Evolutionary conservation across 1,140 invertebrate genomes (phyloP), one percentile per base, ranked within the genome.

Genomic region (Leucophenga varia): DNA sequence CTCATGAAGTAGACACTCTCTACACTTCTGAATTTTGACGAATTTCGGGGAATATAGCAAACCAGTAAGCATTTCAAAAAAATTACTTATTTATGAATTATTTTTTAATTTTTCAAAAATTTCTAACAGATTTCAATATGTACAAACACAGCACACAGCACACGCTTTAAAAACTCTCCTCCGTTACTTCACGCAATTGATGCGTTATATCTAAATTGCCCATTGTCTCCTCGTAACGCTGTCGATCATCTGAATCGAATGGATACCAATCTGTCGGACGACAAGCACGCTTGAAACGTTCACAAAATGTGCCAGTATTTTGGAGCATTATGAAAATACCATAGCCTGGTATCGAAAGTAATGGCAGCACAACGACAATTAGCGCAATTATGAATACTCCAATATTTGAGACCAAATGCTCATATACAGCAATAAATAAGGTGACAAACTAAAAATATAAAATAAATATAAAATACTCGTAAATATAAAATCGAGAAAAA

Each of bases 231-330:
- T 56, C 50, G 19, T 56, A 56, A 10, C 34, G 25, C 30, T 46
- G 45, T 4, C 54, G 45, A 3, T 52, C 49, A 12, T 43, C 38
- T n/a, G 43, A 18, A 31, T 56, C 45, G 9, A 47, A 16, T 10
- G 54, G 54, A 56, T 56, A 52, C 54, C 54, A 56, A 32, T 56
- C 54, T 8, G 21, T 46, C 30, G 54, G 50, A 7, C 41, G 31
- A 30, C 39, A 38, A 13, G 37, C 37, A 12, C 35, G 28, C 38
- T 25, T 25, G 17, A 56, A 46, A 14, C 46, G 50, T 37, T 13
- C 36, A 6, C 8, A 21, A 14, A 52, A 22, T 6, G 32, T 7
- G 7, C 49, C 50, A 3, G 43, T 20, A 13, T 41, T 52, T 25
- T 46, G 28, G 0, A 39, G 10, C 3, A 46, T 30, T 10, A 18